Base-by-base conservation (phyloP, 2,888 invertebrate genomes). In the Amiota minor region DNA sequence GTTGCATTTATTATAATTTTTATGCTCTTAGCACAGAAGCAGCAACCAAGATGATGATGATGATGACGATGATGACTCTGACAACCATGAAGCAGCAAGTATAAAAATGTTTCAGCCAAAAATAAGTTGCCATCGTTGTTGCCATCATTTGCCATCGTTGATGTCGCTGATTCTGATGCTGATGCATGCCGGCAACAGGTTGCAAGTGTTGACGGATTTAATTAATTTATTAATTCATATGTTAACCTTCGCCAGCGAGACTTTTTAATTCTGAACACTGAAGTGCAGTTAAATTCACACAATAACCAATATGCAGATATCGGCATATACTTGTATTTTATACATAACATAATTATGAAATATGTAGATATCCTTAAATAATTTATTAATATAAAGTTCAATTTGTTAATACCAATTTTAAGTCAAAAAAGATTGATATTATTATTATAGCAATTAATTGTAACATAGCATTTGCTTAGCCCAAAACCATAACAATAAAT, bases 161-260 rank as follows among this genome's bases (percentile, higher is more conserved):
- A 84, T 78, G 53, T 9, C 9, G 53, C 12, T 53, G 14, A n/a
- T 53, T 53, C 53, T 14, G 14, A 12, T 20, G 18, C 18, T 8
- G 14, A 20, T 61, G 10, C 61, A 14, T 35, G 76, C 81, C 77
- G 80, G 83, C 86, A 83, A 83, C 83, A 83, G 86, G 83, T 83
- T 81, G 76, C 86, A 55, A 85, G 78, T 75, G 83, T 76, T 83
- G 83, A 86, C 81, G 84, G 85, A 84, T 86, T 86, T 83, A 86
- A 83, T 83, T 86, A 86, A 83, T 83, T 83, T 84, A 84, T 84
- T 80, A 83, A 79, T 84, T 85, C 80, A 75, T 78, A 78, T 78
- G 82, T 81, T 82, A 73, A 80, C 67, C 67, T 68, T 68, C 67
- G 53, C 53, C 23, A 35, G 62, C 9, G 23, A 47, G 53, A 68